Evolutionary conservation across 2,888 invertebrate species (phyloP).

Genomic region (Deroplatys truncata): DNA sequence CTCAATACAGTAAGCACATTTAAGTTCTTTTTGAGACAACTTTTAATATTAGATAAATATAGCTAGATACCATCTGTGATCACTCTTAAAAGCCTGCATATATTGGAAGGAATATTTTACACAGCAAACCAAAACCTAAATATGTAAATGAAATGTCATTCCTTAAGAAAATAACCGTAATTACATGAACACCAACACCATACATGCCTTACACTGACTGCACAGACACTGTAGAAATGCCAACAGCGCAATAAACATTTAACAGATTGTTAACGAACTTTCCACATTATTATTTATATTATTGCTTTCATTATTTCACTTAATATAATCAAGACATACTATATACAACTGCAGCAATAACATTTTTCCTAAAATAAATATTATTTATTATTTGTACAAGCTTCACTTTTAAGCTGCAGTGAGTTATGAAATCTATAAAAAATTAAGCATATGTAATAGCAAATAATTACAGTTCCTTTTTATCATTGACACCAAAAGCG

Average conservation of each 20-base stretch:
- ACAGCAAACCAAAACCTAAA: not conserved
- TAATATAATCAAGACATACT: conserved; percentile 13
- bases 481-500: not conserved
- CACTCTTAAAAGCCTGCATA: not conserved
- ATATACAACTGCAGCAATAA: conserved; percentile 6
- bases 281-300: conserved; percentile 15
- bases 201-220: conserved; percentile 5
- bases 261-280: conserved; percentile 8
- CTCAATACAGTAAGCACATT: not conserved
- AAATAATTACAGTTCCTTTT: not conserved
- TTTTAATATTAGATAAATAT: not conserved
- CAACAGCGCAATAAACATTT: conserved; percentile 16
- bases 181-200: conserved; percentile 9
- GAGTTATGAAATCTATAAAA: not conserved
- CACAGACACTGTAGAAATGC: conserved; percentile 12
- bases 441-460: not conserved
- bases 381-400: not conserved
- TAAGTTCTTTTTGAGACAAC: not conserved
- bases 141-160: not conserved
- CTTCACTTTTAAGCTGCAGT: conserved; percentile 8
- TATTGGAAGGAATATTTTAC: not conserved
- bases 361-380: conserved; percentile 8
- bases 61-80: not conserved
- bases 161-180: not conserved
- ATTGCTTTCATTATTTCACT: conserved; percentile 14